Percentiles rank a stretch among this genome's conserved stretches.
These are phyloP conservation scores for Panagrolaimus sp. DNA, from an alignment of 1,140 invertebrate genomes.

Conservation along the genomic window DNA sequence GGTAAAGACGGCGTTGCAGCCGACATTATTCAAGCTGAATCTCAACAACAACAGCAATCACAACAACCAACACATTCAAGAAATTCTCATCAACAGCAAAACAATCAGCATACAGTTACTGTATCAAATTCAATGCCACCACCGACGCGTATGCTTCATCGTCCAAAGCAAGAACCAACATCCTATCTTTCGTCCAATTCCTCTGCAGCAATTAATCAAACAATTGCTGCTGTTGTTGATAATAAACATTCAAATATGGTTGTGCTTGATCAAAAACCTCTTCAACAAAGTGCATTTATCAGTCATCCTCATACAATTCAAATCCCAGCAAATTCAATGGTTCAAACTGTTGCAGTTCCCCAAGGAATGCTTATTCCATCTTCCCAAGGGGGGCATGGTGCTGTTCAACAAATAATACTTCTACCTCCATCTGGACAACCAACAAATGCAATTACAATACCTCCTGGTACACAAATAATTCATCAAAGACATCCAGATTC, in stretches of 20 bases:
- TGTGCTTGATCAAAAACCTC: not conserved
- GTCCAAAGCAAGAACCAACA: not conserved
- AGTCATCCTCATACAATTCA: conserved; percentile 1
- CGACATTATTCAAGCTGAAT: not conserved
- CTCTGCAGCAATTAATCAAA: not conserved
- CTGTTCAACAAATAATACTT: conserved; percentile 1
- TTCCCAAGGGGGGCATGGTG: not conserved
- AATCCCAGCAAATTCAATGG: conserved; percentile 11
- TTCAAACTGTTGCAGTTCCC: not conserved
- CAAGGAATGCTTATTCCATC: not conserved
- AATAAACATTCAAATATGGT: conserved; percentile 8
- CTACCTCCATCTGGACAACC: not conserved
- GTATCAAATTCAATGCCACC: not conserved
- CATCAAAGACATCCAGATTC: conserved; percentile 10
- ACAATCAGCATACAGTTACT: not conserved
- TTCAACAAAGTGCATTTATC: not conserved
- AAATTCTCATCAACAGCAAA: not conserved
- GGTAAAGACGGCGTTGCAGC: not conserved
- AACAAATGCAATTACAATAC: not conserved
- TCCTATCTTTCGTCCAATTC: not conserved
- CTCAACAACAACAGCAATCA: not conserved
- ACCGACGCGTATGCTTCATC: not conserved
- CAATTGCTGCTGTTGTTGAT: not conserved
- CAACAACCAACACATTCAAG: not conserved
- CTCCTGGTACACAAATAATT: not conserved